Evolutionary conservation across 2,888 invertebrate species (phyloP), one percentile per base, ranked within the genome.

Genomic region (Leptinotarsa juncta): DNA sequence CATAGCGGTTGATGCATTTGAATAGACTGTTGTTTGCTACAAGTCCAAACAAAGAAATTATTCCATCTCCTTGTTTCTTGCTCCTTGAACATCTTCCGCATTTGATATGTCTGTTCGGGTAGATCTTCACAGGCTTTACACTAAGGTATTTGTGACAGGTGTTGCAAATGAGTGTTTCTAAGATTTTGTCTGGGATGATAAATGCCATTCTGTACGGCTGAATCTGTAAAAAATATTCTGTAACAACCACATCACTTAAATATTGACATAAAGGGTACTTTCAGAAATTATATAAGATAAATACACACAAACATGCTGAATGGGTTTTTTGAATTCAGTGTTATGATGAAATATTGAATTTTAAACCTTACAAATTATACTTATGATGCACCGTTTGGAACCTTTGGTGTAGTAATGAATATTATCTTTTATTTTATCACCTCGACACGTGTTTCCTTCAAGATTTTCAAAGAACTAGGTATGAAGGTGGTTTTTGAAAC

Each of bases 1-100:
- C 77, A 23, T 67, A 77, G 65, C 77, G 65, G 53, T 79, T 79
- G 15, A 79, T 53, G 53, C 77, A 79, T 60, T 74, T 74, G 65
- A 79, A 79, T 14, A 77, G 50, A 50, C 73, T 65, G 14, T 73
- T 65, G 51, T 75, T 69, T 16, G 77, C 74, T 16, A 79, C 50
- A 4, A 60, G 70, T 50, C 72, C 67, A 53, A 70, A 76, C 3
- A 73, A 32, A 32, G 77, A 79, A n/a, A 49, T 50, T 5, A 74
- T 67, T 7, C 71, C 74, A 51, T 74, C 77, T n/a, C 70, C 73
- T 49, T 74, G 32, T 48, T 72, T 69, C 5, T 75, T 76, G 20
- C 49, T 65, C 62, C 71, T 49, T 10, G 53, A 18, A 65, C 79
- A 79, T 62, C 79, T 75, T 32, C 79, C 79, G 68, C 79, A 79